Conservation (phyloP, 2,113 vertebrate species). For the Strix aluco region DNA sequence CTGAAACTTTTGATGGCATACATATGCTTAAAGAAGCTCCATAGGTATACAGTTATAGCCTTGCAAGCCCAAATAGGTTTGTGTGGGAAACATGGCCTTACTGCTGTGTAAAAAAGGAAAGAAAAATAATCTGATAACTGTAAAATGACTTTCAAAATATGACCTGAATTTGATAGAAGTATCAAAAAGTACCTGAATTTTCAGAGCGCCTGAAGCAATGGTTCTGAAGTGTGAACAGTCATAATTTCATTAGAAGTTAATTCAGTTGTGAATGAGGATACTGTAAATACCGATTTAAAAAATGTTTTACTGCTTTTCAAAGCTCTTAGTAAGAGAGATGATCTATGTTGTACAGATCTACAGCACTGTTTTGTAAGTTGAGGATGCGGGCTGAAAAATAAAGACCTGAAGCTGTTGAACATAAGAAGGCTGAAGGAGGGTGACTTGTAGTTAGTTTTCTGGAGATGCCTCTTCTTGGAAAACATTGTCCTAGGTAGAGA, state of each 20-base stretch:
- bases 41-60: not conserved
- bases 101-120: not conserved
- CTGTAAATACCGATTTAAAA: not conserved
- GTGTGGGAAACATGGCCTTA: not conserved
- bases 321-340: not conserved
- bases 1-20: not conserved
- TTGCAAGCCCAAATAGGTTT: not conserved
- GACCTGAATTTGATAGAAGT: not conserved
- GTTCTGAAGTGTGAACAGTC: not conserved
- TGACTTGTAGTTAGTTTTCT: not conserved
- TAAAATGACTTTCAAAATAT: constrained; percentile 4
- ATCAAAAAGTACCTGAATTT: not conserved
- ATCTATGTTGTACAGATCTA: not conserved
- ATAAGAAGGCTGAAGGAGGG: not conserved
- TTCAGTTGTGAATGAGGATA: not conserved
- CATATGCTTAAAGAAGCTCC: not conserved
- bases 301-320: not conserved
- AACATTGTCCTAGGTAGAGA: not conserved
- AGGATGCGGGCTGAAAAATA: not conserved
- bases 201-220: not conserved
- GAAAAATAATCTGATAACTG: not conserved
- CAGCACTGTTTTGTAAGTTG: not conserved
- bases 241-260: not conserved
- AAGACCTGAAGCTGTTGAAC: not conserved
- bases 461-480: not conserved